These are phyloP conservation scores for Pyxicephalus adspersus DNA, from an alignment of 2,113 vertebrate genomes.

Conservation along the genomic window DNA sequence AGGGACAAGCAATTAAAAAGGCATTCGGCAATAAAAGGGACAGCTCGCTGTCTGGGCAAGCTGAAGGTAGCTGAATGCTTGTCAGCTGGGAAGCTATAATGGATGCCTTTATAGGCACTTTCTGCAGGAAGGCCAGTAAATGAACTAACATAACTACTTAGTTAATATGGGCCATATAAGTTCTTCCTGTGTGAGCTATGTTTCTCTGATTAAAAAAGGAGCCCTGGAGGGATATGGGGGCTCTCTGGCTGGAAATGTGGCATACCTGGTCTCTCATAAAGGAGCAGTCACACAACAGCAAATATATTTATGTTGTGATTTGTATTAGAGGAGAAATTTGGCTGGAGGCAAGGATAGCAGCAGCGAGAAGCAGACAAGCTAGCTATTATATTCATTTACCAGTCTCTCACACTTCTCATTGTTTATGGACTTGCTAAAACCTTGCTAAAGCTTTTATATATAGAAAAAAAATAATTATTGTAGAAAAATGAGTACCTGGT, in stretches of 20 bases:
- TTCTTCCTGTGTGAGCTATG: slow-evolving; percentile 54
- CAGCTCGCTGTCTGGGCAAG: slow-evolving; percentile 61
- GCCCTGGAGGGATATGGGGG: slow-evolving; percentile 11
- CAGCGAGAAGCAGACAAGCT: neutral
- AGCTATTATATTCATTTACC: neutral
- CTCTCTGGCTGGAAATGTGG: slow-evolving; percentile 1
- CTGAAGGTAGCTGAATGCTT: slow-evolving; percentile 59
- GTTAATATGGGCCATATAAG: slow-evolving; percentile 56
- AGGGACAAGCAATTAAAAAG: slow-evolving; percentile 68
- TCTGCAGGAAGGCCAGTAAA: slow-evolving; percentile 64
- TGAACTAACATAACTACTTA: slow-evolving; percentile 58
- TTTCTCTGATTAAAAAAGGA: slow-evolving; percentile 38
- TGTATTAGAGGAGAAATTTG: neutral
- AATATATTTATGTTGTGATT: slow-evolving; percentile 3
- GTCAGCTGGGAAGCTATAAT: slow-evolving; percentile 63
- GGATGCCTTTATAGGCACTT: slow-evolving; percentile 64
- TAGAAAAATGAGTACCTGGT: no score
- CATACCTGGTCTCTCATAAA: neutral
- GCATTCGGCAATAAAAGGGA: slow-evolving; percentile 66
- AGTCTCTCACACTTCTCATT: neutral
- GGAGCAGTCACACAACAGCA: neutral
- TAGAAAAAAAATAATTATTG: no score
- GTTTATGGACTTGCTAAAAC: neutral
- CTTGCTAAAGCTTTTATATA: neutral
- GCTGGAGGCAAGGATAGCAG: slow-evolving; percentile 15